Conservation (phyloP, 1,140 invertebrate genomes). For the Drosophila sturtevanti region DNA sequence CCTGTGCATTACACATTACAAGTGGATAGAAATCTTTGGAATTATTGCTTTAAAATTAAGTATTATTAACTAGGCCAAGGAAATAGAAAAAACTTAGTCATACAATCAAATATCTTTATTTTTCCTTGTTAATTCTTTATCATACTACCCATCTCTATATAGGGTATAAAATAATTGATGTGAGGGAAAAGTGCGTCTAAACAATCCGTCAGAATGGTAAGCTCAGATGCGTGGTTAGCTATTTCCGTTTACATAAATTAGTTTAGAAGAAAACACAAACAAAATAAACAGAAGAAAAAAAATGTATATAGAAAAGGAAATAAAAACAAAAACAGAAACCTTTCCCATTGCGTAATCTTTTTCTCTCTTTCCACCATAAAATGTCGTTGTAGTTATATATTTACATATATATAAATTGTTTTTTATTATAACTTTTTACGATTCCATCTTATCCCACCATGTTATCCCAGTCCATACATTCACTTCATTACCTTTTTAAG, state of each 20-base stretch:
- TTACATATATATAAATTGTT: conserved; percentile 1
- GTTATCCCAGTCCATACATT: conserved; percentile 21
- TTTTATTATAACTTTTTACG: neutral
- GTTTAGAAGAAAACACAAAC: conserved; percentile 19
- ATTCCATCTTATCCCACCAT: neutral
- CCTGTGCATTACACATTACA: neutral
- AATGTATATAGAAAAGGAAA: neutral
- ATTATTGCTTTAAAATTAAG: too few relatives aligned
- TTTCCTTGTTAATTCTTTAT: neutral
- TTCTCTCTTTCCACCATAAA: conserved; percentile 35
- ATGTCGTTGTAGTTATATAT: conserved; percentile 34
- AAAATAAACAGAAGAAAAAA: neutral
- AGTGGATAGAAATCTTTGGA: too few relatives aligned
- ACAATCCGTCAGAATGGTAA: neutral
- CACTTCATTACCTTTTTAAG: conserved; percentile 30
- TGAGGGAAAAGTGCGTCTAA: neutral
- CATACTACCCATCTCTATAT: neutral
- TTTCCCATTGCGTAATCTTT: conserved; percentile 63
- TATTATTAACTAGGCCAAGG: too few relatives aligned
- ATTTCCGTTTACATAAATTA: conserved; percentile 73
- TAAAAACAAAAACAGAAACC: conserved; percentile 16
- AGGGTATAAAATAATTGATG: conserved; percentile 3
- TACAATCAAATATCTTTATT: too few relatives aligned
- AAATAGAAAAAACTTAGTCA: too few relatives aligned
- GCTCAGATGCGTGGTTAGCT: conserved; percentile 36